Percentiles rank a stretch among this genome's conserved stretches.
These are phyloP conservation scores for Oppia nitens DNA, from an alignment of 1,140 invertebrate genomes.

Conservation along the genomic window DNA sequence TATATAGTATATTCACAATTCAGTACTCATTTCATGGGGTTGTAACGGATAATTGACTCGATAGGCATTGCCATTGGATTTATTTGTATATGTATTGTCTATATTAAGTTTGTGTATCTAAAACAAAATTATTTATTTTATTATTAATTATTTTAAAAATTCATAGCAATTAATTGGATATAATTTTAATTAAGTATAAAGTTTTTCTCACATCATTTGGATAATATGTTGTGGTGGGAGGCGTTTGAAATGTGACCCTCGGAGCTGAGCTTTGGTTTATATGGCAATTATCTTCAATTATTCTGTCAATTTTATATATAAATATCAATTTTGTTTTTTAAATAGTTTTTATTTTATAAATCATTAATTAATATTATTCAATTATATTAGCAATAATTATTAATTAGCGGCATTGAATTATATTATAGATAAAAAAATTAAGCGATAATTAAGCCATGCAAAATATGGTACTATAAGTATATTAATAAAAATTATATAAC, in stretches of 20 bases:
- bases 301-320: background rate
- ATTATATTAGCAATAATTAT: too few species aligned
- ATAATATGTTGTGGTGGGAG: constrained; percentile 14
- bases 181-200: background rate
- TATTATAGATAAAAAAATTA: too few species aligned
- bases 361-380: too few species aligned
- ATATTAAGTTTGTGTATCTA: background rate
- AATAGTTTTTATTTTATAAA: too few species aligned
- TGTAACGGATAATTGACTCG: background rate
- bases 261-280: background rate
- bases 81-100: background rate
- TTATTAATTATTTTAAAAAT: background rate
- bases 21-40: constrained; percentile 12
- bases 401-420: too few species aligned
- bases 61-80: background rate
- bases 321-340: background rate
- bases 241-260: constrained; percentile 13
- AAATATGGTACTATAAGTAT: too few species aligned
- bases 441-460: too few species aligned
- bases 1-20: background rate
- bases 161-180: background rate
- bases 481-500: too few species aligned
- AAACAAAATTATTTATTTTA: background rate
- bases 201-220: background rate
- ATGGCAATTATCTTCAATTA: background rate